phyloP scores from a whole-genome alignment of 2,113 vertebrate genomes.

The Guaruba guarouba region DNA sequence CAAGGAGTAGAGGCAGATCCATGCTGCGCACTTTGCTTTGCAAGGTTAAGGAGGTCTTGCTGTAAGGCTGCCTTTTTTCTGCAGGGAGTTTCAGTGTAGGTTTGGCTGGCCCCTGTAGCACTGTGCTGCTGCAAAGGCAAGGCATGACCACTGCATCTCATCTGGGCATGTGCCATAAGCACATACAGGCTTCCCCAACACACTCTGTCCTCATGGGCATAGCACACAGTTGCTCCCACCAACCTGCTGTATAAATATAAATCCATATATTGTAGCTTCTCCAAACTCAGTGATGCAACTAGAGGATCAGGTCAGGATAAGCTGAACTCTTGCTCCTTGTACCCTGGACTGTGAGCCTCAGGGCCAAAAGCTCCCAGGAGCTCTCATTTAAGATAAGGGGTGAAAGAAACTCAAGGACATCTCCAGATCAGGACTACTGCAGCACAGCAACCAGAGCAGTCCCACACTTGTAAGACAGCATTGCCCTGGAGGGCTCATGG shows the following conservation, averaged over 20 bases:
- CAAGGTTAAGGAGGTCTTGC: background rate
- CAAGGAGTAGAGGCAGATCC: background rate
- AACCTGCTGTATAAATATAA: background rate
- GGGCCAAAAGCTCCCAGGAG: background rate
- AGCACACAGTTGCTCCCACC: background rate
- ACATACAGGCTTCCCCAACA: background rate
- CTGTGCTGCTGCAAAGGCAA: background rate
- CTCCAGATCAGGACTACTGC: background rate
- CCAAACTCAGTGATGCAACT: background rate
- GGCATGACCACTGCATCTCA: background rate
- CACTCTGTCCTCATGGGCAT: background rate
- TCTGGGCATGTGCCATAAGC: rapidly evolving
- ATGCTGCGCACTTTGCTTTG: background rate
- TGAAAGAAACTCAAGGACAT: background rate
- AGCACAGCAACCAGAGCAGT: background rate
- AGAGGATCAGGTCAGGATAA: background rate
- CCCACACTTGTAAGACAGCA: background rate
- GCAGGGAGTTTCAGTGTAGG: rapidly evolving
- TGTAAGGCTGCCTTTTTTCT: background rate
- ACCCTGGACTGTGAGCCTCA: background rate
- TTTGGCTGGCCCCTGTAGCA: background rate
- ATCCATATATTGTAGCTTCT: background rate
- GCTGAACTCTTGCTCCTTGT: background rate
- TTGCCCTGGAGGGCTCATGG: background rate
- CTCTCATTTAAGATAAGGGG: background rate